A percentile compares a stretch with the other conserved stretches of the same genome.
These are phyloP conservation scores for Plotosus lineatus DNA, from an alignment of 2,113 vertebrate genomes.

Conservation along the genomic window DNA sequence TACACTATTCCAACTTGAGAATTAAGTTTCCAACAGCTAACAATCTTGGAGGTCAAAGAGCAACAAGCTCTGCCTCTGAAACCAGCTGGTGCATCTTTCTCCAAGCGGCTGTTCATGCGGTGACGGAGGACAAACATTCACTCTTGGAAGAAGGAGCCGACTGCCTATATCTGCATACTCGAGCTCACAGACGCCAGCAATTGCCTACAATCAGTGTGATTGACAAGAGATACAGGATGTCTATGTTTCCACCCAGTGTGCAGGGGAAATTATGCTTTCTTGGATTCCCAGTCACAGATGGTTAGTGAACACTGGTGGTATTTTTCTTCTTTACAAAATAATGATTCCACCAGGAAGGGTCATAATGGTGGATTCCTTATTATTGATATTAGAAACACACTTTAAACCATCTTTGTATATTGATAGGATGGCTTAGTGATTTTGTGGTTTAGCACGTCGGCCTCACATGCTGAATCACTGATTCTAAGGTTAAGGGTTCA, in stretches of 20 bases:
- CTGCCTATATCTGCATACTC: not conserved
- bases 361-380: not conserved
- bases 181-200: not conserved
- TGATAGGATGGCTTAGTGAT: not conserved
- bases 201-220: not conserved
- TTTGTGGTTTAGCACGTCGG: too few relatives aligned
- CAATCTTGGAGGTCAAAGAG: not conserved
- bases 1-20: not conserved
- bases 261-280: not conserved
- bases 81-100: not conserved
- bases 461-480: too few relatives aligned
- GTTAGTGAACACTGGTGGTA: not conserved
- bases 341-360: too few relatives aligned
- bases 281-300: not conserved
- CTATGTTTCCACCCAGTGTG: slow-evolving; percentile 3
- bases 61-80: not conserved
- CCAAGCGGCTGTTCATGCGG: not conserved
- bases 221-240: not conserved
- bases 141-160: not conserved
- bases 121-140: not conserved
- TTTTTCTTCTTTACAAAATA: not conserved
- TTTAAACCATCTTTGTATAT: not conserved
- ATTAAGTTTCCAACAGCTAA: not conserved
- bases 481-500: too few relatives aligned
- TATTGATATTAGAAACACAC: not conserved